Evolutionary conservation across 2,113 vertebrate genomes (phyloP).

Genomic region (Labeo catla): DNA sequence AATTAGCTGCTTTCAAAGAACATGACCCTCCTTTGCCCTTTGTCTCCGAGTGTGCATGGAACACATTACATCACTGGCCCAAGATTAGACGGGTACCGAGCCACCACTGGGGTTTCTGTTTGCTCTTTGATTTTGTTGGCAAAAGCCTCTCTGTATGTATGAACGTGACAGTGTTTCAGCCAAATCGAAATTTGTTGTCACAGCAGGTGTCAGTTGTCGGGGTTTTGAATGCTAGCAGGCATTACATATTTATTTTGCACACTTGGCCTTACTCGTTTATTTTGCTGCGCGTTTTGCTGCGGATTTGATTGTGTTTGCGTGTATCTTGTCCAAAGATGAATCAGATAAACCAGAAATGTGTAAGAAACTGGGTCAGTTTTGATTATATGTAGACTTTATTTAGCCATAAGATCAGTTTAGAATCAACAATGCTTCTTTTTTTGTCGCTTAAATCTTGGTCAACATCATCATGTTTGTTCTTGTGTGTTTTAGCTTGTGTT

Average conservation of each 20-base stretch:
- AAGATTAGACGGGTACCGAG: background rate
- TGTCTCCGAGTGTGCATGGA: background rate
- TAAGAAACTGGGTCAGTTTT: background rate
- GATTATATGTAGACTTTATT: background rate
- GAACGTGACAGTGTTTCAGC: conserved; percentile 1
- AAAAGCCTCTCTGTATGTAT: background rate
- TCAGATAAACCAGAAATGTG: background rate
- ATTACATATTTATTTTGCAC: background rate
- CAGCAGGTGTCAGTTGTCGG: background rate
- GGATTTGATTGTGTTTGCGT: no score
- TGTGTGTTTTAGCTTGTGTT: background rate
- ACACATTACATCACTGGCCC: conserved; percentile 17
- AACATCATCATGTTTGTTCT: background rate
- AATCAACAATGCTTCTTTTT: background rate
- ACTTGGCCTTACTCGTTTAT: background rate
- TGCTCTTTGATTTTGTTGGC: conserved; percentile 14
- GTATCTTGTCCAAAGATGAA: no score
- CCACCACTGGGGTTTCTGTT: conserved; percentile 5
- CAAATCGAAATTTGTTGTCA: background rate
- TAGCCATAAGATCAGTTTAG: background rate
- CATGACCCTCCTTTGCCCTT: conserved; percentile 22
- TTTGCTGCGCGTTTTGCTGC: background rate
- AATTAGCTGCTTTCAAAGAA: background rate
- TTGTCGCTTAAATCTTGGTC: background rate
- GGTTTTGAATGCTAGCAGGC: background rate